Percentiles rank a stretch among this genome's conserved stretches.
These are phyloP conservation scores for Hippocampus abdominalis DNA, from an alignment of 2,113 vertebrate species.

Conservation along the genomic window DNA sequence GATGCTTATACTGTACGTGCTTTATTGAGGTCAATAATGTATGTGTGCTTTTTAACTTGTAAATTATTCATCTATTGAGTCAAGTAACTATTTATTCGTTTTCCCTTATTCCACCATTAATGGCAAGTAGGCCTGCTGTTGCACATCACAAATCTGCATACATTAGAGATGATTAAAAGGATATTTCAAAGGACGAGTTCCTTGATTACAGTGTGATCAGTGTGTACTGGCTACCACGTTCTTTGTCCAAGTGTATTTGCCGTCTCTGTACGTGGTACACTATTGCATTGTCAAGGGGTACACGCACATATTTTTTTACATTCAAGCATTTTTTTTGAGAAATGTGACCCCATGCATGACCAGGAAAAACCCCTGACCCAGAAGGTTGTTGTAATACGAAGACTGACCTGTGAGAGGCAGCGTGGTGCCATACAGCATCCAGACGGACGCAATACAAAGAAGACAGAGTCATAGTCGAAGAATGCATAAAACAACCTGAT, in stretches of 20 bases:
- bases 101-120: conserved; percentile 28
- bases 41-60: conserved; percentile 43
- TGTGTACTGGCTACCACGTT: conserved; percentile 2
- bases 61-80: conserved; percentile 60
- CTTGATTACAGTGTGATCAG: conserved; percentile 7
- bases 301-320: not conserved
- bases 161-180: conserved; percentile 31
- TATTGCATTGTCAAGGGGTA: not conserved
- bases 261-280: no score
- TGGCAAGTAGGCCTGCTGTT: conserved; percentile 21
- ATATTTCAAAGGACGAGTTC: conserved; percentile 8
- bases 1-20: conserved; percentile 1
- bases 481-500: not conserved
- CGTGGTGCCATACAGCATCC: no score
- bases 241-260: not conserved
- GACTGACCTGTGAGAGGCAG: no score
- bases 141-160: conserved; percentile 31
- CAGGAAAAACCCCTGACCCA: no score
- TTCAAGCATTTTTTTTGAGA: no score
- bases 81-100: conserved; percentile 42
- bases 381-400: no score
- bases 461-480: no score
- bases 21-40: conserved; percentile 24
- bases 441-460: no score
- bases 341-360: no score